Base-by-base conservation (phyloP, 2,113 vertebrate species). In the Sclerurus mexicanus region DNA sequence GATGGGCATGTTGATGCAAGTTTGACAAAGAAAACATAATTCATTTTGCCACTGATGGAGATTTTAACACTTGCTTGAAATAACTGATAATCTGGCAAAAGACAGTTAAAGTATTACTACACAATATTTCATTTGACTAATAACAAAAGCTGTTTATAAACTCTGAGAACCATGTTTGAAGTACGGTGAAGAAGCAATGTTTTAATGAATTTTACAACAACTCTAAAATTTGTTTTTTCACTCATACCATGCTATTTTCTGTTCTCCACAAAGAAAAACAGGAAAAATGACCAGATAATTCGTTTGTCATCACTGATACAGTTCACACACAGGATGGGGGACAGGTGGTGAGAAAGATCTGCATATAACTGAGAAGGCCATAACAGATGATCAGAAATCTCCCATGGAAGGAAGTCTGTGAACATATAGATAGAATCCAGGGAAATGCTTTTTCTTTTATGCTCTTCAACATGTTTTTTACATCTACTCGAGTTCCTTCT, bases 51-150 rank as follows among this genome's bases (percentile, higher is more conserved):
- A 92, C 95, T 87, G 95, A 95, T 96, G 96, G 97, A 96, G 97
- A 96, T 96, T 97, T 97, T 97, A 97, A 95, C 97, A 96, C 95
- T 98, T 98, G 79, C 95, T 96, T 93, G 98, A 97, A 97, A 98
- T 96, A 98, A 97, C 97, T 97, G 97, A 98, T 98, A 98, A 98
- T 97, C 96, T 97, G 95, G 85, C 93, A 98, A 93, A 97, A 87
- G 95, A 97, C 89, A 97, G 91, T 96, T 97, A 97, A 97, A 95
- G 79, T 93, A 95, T 96, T 97, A 90, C 94, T 96, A 85, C 90
- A 80, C 42, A 84, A 14, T 77, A 95, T 98, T 98, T 97, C 81
- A 96, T 97, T 97, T 97, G 77, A 87, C 94, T 97, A 97, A 97
- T 97, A 97, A 85, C 85, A 97, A 97, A 98, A 98, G 82, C 95